Evolutionary conservation across 2,888 invertebrate genomes (phyloP).

Genomic region (Xanthorhoe designata): DNA sequence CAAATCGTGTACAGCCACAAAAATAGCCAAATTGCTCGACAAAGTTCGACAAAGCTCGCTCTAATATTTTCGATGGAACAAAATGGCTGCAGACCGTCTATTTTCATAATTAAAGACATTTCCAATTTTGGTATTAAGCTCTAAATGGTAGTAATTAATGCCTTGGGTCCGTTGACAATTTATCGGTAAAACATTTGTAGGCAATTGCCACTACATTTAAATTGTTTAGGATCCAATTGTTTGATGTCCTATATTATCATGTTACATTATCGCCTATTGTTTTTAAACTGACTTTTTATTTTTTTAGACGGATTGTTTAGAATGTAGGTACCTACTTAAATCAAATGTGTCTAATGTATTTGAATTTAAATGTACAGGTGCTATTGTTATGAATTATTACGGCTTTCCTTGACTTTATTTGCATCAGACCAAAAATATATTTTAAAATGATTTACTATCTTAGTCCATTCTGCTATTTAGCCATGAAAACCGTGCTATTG

Average conservation of each 20-base stretch:
- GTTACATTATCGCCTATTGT: no score
- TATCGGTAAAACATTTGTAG: slow-evolving; percentile 35
- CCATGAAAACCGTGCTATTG: no score
- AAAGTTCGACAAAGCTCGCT: slow-evolving; percentile 14
- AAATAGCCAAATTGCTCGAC: slow-evolving; percentile 23
- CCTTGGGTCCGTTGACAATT: slow-evolving; percentile 33
- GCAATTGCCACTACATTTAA: slow-evolving; percentile 22
- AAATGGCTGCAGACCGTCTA: slow-evolving; percentile 26
- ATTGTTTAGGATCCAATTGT: slow-evolving; percentile 26
- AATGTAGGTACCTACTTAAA: no score
- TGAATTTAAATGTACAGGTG: no score
- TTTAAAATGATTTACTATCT: no score
- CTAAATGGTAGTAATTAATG: slow-evolving; percentile 38
- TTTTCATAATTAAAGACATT: slow-evolving; percentile 42
- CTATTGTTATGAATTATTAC: no score
- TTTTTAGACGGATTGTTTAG: no score
- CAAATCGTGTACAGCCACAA: slow-evolving; percentile 2
- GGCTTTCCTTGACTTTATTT: no score
- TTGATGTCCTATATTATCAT: not conserved
- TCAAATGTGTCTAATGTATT: no score
- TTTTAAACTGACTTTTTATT: no score
- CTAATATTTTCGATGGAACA: slow-evolving; percentile 18
- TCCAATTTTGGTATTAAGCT: slow-evolving; percentile 30
- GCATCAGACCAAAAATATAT: no score
- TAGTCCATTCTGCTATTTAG: no score